Evolutionary conservation across 1,140 invertebrate species (phyloP).

Genomic region (Macrocentrus cingulum): DNA sequence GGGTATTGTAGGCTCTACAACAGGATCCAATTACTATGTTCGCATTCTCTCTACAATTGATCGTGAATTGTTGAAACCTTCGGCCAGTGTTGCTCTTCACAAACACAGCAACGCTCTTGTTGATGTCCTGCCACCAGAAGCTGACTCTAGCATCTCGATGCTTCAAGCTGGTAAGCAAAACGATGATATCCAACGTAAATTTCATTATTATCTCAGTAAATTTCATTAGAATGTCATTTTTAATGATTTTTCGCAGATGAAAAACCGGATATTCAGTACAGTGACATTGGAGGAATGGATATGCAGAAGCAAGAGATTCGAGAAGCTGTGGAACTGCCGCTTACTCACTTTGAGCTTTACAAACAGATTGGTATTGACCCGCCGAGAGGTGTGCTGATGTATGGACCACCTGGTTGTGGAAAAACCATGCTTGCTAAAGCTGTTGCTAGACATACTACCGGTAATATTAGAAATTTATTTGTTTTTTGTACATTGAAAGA

Average conservation of each 20-base stretch:
- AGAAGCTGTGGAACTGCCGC: conserved; percentile 96
- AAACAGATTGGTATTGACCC: conserved; percentile 98
- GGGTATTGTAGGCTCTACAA: conserved; percentile 81
- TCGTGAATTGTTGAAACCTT: conserved; percentile 92
- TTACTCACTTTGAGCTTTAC: conserved; percentile 99
- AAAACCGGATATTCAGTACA: conserved; percentile 96
- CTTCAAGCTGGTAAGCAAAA: conserved; percentile 74
- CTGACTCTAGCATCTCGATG: conserved; percentile 97
- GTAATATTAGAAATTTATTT: conserved; percentile 57
- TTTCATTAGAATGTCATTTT: conserved; percentile 3
- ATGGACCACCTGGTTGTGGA: conserved; percentile 95
- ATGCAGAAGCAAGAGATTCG: conserved; percentile 99
- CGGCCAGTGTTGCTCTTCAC: conserved; percentile 93
- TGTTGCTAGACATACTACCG: conserved; percentile 95
- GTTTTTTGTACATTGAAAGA: neutral
- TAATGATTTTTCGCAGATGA: conserved; percentile 71
- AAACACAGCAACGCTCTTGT: conserved; percentile 98
- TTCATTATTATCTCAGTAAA: too few species aligned
- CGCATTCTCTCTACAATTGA: conserved; percentile 95
- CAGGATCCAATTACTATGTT: conserved; percentile 96
- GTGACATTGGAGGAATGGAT: conserved; percentile 99
- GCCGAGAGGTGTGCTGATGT: conserved; percentile 97
- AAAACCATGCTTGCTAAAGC: conserved; percentile 99
- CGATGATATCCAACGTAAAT: neutral
- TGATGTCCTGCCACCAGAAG: conserved; percentile 95